These are phyloP conservation scores for Sarcophilus harrisii DNA, from an alignment of 2,797 vertebrate genomes.

Conservation along the genomic window DNA sequence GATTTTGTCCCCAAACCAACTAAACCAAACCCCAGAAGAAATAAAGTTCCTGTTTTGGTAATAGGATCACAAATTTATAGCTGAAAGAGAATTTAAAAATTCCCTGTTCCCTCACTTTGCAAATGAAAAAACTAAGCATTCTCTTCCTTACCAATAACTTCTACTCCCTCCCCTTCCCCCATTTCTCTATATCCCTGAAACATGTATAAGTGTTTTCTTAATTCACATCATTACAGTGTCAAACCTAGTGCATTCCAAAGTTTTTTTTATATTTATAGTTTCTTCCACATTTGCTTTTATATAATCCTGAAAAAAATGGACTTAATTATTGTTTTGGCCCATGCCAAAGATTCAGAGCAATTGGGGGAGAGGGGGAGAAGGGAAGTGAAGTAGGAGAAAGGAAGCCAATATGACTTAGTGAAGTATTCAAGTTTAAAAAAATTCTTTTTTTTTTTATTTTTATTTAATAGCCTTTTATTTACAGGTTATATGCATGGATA, in stretches of 20 bases:
- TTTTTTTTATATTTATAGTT: not conserved
- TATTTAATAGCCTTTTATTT: no score
- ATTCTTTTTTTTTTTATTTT: no score
- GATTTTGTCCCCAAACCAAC: not conserved
- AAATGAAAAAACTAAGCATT: not conserved
- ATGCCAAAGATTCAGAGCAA: conserved; percentile 51
- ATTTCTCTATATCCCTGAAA: not conserved
- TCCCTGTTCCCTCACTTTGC: not conserved
- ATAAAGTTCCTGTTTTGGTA: not conserved
- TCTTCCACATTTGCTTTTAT: conserved; percentile 15
- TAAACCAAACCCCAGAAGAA: not conserved
- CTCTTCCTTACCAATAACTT: not conserved
- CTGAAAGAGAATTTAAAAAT: not conserved
- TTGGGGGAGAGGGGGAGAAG: conserved; percentile 3
- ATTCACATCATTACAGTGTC: not conserved
- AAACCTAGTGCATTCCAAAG: not conserved
- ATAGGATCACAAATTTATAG: not conserved
- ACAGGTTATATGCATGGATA: no score
- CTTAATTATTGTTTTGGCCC: conserved; percentile 56
- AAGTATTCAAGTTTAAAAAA: no score
- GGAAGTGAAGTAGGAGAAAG: not conserved
- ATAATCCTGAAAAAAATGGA: conserved; percentile 13
- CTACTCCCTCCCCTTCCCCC: not conserved
- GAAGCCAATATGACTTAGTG: conserved; percentile 35
- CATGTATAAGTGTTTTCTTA: not conserved